Base-by-base conservation (phyloP, 2,113 vertebrate species). In the Oostethus manadensis region DNA sequence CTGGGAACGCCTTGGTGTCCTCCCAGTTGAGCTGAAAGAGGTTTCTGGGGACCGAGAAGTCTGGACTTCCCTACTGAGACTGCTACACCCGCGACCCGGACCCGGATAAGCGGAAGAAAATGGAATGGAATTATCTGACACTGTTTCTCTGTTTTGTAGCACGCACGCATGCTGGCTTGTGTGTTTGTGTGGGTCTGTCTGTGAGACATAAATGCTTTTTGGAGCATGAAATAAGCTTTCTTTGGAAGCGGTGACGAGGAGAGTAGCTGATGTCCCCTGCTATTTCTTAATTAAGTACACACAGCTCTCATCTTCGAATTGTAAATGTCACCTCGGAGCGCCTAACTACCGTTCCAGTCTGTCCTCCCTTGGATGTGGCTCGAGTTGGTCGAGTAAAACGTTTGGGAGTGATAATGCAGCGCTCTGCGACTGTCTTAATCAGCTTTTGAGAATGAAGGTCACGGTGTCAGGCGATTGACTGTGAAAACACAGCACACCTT, bases 221-320 rank as follows among this genome's bases (percentile, higher is more conserved):
- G 80, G 71, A 80, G 80, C 84, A 79, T 89, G 85, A 90, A 90
- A 89, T 86, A 83, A 84, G 84, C 77, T 88, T 84, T 83, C 69
- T 70, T 18, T 35, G 62, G 69, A 71, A 80, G 81, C 81, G 76
- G 57, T 70, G 58, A 62, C 46, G 51, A 69, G 47, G 51, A 73
- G 43, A 70, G 70, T 29, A 69, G 53, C 70, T 79, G 71, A 71
- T 75, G 80, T 84, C 77, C 80, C 70, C 64, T 70, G 80, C 74
- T 74, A 82, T 77, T 85, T 82, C 78, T 83, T 89, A 88, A 90
- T 90, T 87, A 88, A 82, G 68, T 72, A 61, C 73, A 44, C 13
- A 58, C 68, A 48, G 63, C 65, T 74, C 63, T 77, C 75, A 60
- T 78, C 65, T 78, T 72, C 43, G 64, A 77, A 81, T 75, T 17